Evolutionary conservation across 2,888 invertebrate species (phyloP).

Genomic region (Catotricha subobsoleta): DNA sequence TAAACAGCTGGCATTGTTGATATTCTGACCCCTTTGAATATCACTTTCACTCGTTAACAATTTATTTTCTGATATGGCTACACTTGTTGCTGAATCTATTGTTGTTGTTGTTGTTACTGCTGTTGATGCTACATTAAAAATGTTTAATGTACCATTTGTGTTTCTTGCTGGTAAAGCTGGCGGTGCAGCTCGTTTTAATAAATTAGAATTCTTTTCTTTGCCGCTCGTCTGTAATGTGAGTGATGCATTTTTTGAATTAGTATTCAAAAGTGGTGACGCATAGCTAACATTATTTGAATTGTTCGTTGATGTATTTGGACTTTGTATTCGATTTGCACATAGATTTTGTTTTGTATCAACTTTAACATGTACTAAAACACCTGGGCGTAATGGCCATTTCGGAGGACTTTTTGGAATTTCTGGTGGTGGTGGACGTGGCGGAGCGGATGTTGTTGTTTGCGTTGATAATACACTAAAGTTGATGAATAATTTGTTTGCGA

Average conservation of each 20-base stretch:
- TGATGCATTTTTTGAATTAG: background rate
- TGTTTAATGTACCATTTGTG: background rate
- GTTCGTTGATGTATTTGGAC: conserved; percentile 14
- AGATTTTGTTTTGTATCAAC: conserved; percentile 57
- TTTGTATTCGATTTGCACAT: conserved; percentile 32
- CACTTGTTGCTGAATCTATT: background rate
- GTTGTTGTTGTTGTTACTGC: background rate
- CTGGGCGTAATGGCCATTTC: conserved; percentile 74
- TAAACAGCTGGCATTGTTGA: background rate
- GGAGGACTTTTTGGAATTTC: conserved; percentile 28
- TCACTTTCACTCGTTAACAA: background rate
- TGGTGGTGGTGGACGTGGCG: conserved; percentile 4
- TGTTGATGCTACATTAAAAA: background rate
- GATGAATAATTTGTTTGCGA: too few relatives aligned
- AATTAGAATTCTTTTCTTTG: background rate
- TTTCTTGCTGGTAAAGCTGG: conserved; percentile 4
- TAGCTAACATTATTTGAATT: conserved; percentile 4
- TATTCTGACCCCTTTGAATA: background rate
- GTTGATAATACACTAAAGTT: conserved; percentile 8
- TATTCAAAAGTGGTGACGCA: conserved; percentile 6
- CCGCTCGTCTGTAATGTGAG: background rate
- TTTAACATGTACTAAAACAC: conserved; percentile 65
- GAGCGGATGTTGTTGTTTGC: conserved; percentile 9
- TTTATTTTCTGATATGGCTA: background rate
- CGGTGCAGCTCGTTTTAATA: background rate